phyloP scores from a whole-genome alignment of 1,140 invertebrate genomes.

The Zaprionus camerounensis region DNA sequence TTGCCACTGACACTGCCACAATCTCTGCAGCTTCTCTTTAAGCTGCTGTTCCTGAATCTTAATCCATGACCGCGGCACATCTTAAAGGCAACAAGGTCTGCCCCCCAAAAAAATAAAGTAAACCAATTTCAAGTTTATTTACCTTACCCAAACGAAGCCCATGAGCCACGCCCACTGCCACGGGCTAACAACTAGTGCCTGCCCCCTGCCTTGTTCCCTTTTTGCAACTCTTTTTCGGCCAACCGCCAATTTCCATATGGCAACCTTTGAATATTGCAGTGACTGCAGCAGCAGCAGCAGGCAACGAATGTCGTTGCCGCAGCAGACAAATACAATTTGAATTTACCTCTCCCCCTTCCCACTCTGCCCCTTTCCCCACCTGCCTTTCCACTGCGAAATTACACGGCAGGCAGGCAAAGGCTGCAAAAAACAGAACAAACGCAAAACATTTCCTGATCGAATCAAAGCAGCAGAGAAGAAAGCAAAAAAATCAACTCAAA shows the following conservation, averaged over 20 bases:
- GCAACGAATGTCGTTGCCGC: constrained; percentile 56
- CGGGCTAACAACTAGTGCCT: constrained; percentile 1
- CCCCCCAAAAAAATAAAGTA: background rate
- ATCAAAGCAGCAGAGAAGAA: constrained; percentile 65
- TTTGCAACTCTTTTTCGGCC: background rate
- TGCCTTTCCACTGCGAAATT: constrained; percentile 56
- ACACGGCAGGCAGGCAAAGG: constrained; percentile 43
- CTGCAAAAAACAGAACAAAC: constrained; percentile 27
- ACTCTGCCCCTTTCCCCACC: constrained; percentile 1
- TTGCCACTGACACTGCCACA: background rate
- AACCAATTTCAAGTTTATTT: constrained; percentile 55
- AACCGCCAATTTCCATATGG: constrained; percentile 62
- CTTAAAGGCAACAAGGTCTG: constrained; percentile 29
- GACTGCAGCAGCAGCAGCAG: constrained; percentile 36
- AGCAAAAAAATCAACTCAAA: constrained; percentile 43
- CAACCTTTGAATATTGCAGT: constrained; percentile 71
- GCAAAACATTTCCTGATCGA: constrained; percentile 75
- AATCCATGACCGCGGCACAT: background rate
- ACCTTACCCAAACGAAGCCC: constrained; percentile 30
- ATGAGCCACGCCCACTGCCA: constrained; percentile 12
- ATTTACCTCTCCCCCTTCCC: constrained; percentile 25
- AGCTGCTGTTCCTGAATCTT: constrained; percentile 15
- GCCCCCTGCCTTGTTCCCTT: background rate
- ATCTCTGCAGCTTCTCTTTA: constrained; percentile 15
- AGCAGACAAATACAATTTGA: constrained; percentile 70